Conservation (phyloP, 2,113 vertebrate genomes). For the Nerophis ophidion region DNA sequence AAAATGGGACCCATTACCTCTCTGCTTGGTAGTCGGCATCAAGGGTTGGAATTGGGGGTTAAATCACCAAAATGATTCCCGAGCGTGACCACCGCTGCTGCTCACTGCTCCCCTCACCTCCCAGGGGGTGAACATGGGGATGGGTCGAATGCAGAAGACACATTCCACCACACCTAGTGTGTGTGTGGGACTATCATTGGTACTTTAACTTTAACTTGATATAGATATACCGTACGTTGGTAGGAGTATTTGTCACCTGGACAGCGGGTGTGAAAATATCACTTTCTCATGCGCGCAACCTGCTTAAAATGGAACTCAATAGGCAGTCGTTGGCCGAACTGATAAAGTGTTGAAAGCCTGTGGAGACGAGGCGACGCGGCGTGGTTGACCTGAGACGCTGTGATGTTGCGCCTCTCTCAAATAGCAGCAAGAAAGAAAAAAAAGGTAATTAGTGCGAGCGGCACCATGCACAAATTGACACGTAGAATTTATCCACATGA, state of each 20-base stretch:
- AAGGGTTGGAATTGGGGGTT: no score
- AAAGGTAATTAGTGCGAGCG: conserved; percentile 37
- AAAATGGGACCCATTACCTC: no score
- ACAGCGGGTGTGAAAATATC: conserved; percentile 12
- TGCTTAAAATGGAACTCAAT: conserved; percentile 18
- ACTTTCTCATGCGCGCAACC: conserved; percentile 19
- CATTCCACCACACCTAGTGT: no score
- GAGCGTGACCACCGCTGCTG: no score
- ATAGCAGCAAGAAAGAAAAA: conserved; percentile 47
- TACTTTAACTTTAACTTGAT: background rate
- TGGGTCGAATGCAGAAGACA: no score
- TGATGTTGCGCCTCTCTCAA: conserved; percentile 46
- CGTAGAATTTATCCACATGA: conserved; percentile 1
- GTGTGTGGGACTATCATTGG: no score
- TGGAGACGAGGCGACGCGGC: conserved; percentile 17
- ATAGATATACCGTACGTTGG: conserved; percentile 2
- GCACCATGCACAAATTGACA: background rate
- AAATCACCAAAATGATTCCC: no score
- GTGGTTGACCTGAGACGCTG: conserved; percentile 33
- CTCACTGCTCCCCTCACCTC: no score
- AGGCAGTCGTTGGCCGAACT: conserved; percentile 7
- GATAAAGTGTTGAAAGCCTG: conserved; percentile 3
- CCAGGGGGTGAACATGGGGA: no score
- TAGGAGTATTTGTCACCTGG: conserved; percentile 8
- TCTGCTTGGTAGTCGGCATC: no score